Base-by-base conservation (phyloP, 1,140 invertebrate genomes). In the Cotesia vestalis region DNA sequence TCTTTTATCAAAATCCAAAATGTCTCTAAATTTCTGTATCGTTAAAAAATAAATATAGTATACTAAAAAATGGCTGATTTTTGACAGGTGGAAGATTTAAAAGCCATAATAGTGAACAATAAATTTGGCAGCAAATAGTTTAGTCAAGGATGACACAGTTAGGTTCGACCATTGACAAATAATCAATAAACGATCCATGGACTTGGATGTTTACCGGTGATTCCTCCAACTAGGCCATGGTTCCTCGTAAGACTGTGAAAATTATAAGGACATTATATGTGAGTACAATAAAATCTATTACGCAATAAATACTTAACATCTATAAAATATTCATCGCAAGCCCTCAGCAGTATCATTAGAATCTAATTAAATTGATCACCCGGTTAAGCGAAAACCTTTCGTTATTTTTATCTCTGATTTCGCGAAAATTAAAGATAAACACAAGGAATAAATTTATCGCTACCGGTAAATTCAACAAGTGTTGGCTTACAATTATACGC, bases 211-310 rank as follows among this genome's bases (percentile, higher is more conserved):
- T 67, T 67, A 35, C 46, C 14, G 9, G 4, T 5, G 34, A 67
- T 52, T 53, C 4, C 46, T 64, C 40, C 14, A 67, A 53, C 51
- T 67, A 67, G 66, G 66, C 52, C 66, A 67, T 67, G 52, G 66
- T 52, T 67, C 66, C 66, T 55, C 14, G 46, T n/a, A 14, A 53
- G 11, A 17, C 27, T n/a, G 1, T 27, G 20, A 52, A 67, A 55
- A 67, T 67, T 67, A 53, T 67, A 67, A 67, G 66, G 66, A 53
- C 46, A 55, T 35, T 46, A 66, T 52, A 17, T 66, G 40, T 46
- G 40, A 46, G 6, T 6, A 9, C 5, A 46, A 51, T 36, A 36
- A 17, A 66, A 67, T 53, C 5, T 11, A 14, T n/a, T 35, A 35
- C 14, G 66, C 14, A 67, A 55, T 67, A 53, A 67, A 67, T 67